phyloP scores from a whole-genome alignment of 2,113 vertebrate genomes.

The Oreochromis spilurus region DNA sequence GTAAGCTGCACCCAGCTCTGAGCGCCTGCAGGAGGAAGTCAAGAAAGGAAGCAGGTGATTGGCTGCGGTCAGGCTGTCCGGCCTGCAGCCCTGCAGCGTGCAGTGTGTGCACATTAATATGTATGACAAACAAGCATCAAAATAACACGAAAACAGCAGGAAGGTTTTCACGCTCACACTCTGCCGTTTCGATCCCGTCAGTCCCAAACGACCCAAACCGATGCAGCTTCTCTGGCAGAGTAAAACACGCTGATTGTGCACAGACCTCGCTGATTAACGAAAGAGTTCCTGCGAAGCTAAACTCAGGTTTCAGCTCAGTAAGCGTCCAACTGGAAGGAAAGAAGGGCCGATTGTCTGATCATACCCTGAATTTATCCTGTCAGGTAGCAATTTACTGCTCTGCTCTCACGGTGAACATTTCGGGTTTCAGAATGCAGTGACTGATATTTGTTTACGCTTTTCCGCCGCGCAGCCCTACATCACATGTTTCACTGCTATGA shows the following conservation, averaged over 20 bases:
- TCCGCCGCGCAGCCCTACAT: background rate
- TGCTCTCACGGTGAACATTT: background rate
- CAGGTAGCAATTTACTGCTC: background rate
- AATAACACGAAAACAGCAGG: background rate
- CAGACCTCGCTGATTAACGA: background rate
- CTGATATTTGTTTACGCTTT: background rate
- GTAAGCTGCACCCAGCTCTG: conserved; percentile 23
- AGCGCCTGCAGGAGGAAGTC: conserved; percentile 8
- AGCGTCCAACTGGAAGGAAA: background rate
- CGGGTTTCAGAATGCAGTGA: background rate
- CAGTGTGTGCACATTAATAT: background rate
- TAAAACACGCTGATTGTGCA: background rate
- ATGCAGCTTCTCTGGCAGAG: background rate
- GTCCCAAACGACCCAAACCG: background rate
- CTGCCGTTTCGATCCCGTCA: background rate
- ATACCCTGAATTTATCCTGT: background rate
- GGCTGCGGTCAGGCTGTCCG: background rate
- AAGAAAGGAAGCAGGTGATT: conserved; percentile 8
- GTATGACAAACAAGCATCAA: background rate
- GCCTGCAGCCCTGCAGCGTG: background rate
- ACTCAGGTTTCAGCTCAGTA: background rate
- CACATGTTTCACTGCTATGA: background rate
- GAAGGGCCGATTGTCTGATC: background rate
- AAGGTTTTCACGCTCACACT: background rate
- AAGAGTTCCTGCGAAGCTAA: background rate